Percentiles rank a stretch among this genome's conserved stretches.
Conservation (phyloP, 2,888 invertebrate genomes). For the Augiades crinisus region DNA sequence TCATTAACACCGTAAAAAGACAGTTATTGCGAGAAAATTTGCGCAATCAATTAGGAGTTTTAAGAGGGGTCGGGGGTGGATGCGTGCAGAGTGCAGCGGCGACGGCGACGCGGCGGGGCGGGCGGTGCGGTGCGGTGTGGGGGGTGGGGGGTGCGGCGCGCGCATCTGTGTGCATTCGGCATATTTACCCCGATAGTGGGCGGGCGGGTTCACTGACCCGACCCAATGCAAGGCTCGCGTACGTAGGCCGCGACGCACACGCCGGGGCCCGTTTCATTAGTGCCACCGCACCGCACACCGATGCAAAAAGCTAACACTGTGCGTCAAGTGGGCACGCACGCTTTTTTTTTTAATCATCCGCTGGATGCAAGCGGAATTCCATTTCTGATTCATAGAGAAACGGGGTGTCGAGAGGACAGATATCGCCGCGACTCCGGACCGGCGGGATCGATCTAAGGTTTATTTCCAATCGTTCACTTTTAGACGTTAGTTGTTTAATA, state of each 20-base stretch:
- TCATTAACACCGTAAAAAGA: constrained; percentile 80
- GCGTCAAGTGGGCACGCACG: constrained; percentile 73
- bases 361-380: constrained; percentile 37
- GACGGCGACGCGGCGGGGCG: constrained; percentile 48
- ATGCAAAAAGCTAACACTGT: constrained; percentile 71
- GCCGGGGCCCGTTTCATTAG: constrained; percentile 67
- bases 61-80: constrained; percentile 62
- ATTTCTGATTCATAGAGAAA: constrained; percentile 39
- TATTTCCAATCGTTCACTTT: constrained; percentile 57
- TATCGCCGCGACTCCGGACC: constrained; percentile 38
- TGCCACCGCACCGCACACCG: constrained; percentile 64
- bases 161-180: constrained; percentile 81
- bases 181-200: constrained; percentile 80
- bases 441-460: constrained; percentile 62
- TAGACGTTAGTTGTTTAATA: constrained; percentile 61
- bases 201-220: constrained; percentile 78
- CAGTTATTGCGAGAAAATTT: constrained; percentile 81
- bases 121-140: constrained; percentile 45
- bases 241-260: constrained; percentile 73
- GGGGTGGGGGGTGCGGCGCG: constrained; percentile 65
- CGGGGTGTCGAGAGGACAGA: constrained; percentile 29
- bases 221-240: constrained; percentile 78
- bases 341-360: constrained; percentile 43
- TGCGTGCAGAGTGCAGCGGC: constrained; percentile 71
- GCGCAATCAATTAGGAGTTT: constrained; percentile 81